Percentiles rank a stretch among this genome's conserved stretches.
Evolutionary conservation across 2,888 invertebrate species (phyloP).

Genomic region (Cheilosia impressa): DNA sequence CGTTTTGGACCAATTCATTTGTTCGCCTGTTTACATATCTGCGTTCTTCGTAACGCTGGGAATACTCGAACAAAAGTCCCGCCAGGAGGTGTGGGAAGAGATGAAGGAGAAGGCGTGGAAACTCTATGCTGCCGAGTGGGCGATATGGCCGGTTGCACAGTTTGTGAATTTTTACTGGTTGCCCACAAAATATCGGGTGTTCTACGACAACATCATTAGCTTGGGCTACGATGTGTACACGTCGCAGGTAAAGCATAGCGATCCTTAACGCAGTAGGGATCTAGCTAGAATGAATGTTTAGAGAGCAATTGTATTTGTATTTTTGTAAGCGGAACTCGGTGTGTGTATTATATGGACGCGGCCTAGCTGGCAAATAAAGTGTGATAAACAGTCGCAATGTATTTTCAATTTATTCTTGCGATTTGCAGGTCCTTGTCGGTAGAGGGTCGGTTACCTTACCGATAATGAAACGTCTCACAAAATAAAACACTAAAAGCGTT

Average conservation of each 20-base stretch:
- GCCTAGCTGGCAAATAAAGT: conserved; percentile 8
- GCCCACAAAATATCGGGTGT: conserved; percentile 91
- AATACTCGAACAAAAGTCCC: conserved; percentile 87
- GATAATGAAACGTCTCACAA: not conserved
- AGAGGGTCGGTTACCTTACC: not conserved
- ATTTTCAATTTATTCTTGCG: not conserved
- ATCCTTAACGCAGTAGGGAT: conserved; percentile 11
- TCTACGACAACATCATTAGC: conserved; percentile 94
- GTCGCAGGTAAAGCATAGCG: conserved; percentile 89
- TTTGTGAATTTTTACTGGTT: conserved; percentile 95
- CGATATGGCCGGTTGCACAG: conserved; percentile 97
- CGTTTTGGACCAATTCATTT: conserved; percentile 91
- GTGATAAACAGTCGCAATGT: conserved; percentile 34
- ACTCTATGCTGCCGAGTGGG: conserved; percentile 94
- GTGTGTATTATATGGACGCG: not conserved
- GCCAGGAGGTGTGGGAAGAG: conserved; percentile 87
- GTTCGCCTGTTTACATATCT: conserved; percentile 91
- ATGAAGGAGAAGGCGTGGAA: conserved; percentile 89
- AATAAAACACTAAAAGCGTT: not conserved
- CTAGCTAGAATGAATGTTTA: not conserved
- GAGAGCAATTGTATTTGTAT: conserved; percentile 9
- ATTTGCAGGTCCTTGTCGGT: not conserved
- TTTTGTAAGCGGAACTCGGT: conserved; percentile 20
- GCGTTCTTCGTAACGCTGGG: conserved; percentile 91
- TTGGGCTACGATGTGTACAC: conserved; percentile 94